Evolutionary conservation across 2,888 invertebrate species (phyloP), one percentile per base, ranked within the genome.

Genomic region (Tridacna gigas): DNA sequence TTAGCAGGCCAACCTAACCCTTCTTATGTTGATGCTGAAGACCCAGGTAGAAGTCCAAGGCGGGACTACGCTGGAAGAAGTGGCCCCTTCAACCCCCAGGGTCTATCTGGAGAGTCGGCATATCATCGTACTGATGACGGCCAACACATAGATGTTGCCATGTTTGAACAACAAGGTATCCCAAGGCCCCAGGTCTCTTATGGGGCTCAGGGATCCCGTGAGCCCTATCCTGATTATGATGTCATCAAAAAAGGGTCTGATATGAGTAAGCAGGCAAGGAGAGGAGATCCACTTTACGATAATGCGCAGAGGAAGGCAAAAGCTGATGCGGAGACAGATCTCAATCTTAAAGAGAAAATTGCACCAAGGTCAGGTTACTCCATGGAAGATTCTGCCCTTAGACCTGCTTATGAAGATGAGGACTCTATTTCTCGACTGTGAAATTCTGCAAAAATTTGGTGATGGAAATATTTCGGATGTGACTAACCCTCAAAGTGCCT

Each of bases 21-120:
- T 3, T 37, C 79, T 3, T 79, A 45, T 26, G 67, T 48, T 20
- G 67, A 74, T 66, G 37, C 61, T 65, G 79, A 65, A 22, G 63
- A 79, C n/a, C 63, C 73, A 7, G 45, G 51, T n/a, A 47, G 63
- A 47, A 75, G 66, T 7, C 47, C 74, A 48, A 65, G 69, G 20
- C 61, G 77, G 11, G 74, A 66, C 37, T 66, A 73, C 7, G 65
- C 79, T 9, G 69, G 71, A 20, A 65, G 74, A 20, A 77, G 45
- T 63, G 84, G 81, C 13, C 79, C 79, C 26, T 84, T 84, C 67
- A 77, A 82, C 63, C 82, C 84, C 15, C 60, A 74, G 47, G 84
- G 84, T 74, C 48, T 84, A 3, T 74, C 48, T 4, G 71, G 51
- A 26, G 76, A 80, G n/a, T 67, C 67, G 12, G 67, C 67, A 15